phyloP scores from a whole-genome alignment of 2,888 invertebrate genomes.

The Dastarcus helophoroides region DNA sequence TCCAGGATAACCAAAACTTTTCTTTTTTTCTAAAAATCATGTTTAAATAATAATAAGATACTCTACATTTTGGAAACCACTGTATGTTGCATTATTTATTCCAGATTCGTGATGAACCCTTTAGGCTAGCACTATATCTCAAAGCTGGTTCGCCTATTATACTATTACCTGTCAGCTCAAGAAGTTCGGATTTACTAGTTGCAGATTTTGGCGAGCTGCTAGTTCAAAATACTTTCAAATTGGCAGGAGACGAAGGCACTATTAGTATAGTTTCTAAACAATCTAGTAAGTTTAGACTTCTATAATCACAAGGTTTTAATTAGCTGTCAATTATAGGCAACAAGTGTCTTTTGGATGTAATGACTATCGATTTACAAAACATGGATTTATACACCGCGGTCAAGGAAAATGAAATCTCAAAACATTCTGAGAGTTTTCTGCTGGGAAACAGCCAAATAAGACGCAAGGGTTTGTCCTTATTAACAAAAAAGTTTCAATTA shows the following conservation, averaged over 20 bases:
- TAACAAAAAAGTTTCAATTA: constrained; percentile 74
- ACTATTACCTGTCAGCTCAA: constrained; percentile 74
- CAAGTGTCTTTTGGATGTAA: constrained; percentile 60
- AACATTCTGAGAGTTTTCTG: constrained; percentile 21
- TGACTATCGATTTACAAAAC: constrained; percentile 59
- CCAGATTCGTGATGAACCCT: constrained; percentile 30
- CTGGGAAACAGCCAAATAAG: constrained; percentile 42
- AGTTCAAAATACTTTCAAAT: constrained; percentile 64
- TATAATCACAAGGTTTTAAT: neutral
- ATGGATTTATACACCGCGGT: constrained; percentile 65
- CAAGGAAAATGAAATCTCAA: constrained; percentile 23
- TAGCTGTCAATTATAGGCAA: constrained; percentile 22
- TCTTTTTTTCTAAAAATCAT: no score
- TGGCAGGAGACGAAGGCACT: constrained; percentile 45
- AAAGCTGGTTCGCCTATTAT: constrained; percentile 72
- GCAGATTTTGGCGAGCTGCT: constrained; percentile 70
- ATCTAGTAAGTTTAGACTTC: constrained; percentile 1
- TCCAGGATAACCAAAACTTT: no score
- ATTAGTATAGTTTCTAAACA: constrained; percentile 38
- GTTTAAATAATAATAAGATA: no score
- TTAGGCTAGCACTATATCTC: constrained; percentile 47
- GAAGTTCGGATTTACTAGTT: constrained; percentile 64
- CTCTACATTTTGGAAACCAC: no score
- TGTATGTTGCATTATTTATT: no score
- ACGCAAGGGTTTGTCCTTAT: constrained; percentile 53